A percentile compares a stretch with the other conserved stretches of the same genome.
Evolutionary conservation across 2,113 vertebrate genomes (phyloP).

Genomic region (Procavia capensis): DNA sequence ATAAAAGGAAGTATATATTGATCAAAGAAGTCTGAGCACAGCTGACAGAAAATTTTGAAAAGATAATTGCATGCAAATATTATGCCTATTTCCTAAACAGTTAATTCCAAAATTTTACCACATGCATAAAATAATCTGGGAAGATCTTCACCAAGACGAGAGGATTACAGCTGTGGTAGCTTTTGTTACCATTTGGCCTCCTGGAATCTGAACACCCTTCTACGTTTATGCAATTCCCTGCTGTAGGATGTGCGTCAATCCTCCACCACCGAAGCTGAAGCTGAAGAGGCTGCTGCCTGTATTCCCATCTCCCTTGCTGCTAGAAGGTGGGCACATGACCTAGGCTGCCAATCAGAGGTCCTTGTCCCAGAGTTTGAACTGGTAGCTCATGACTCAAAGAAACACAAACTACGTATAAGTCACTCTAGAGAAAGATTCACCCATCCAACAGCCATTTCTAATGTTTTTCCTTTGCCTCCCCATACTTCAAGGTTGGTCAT

Average conservation of each 20-base stretch:
- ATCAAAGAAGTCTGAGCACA: not conserved
- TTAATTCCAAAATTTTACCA: not conserved
- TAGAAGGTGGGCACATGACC: not conserved
- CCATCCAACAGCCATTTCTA: not conserved
- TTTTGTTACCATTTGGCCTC: not conserved
- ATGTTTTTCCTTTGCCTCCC: not conserved
- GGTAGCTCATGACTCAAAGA: not conserved
- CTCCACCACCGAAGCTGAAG: not conserved
- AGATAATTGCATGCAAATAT: not conserved
- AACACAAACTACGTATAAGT: not conserved
- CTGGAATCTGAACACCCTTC: not conserved
- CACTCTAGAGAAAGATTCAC: not conserved
- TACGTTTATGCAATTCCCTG: not conserved
- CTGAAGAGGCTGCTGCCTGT: not conserved
- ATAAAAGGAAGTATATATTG: not conserved
- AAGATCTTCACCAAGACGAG: not conserved
- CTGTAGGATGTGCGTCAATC: not conserved
- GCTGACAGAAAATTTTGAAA: not conserved
- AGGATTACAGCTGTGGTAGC: not conserved
- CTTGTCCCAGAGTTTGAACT: not conserved
- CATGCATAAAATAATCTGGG: no score
- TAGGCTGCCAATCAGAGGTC: not conserved
- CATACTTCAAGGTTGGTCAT: not conserved
- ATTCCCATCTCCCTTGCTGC: not conserved
- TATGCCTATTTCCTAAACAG: not conserved